Conservation (phyloP, 1,140 invertebrate genomes). For the Caenorhabditis elegans region WBcel235 BX284602.5:146501-147000, state of each 20-base stretch:
- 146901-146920: too few species aligned
- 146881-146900: too few species aligned
- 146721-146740: neutral
- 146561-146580: neutral
- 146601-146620: neutral
- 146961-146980: too few species aligned
- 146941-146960: too few species aligned
- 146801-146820: neutral
- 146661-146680: too few species aligned
- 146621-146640: slow-evolving; percentile 13
- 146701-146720: neutral
- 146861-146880: too few species aligned
- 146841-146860: too few species aligned
- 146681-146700: neutral
- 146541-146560: too few species aligned
- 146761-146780: neutral
- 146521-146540: too few species aligned
- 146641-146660: slow-evolving; percentile 11
- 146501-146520: too few species aligned
- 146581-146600: neutral
- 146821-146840: neutral
- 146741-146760: neutral
- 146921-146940: too few species aligned
- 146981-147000: too few species aligned
- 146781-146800: neutral